A percentile compares a stretch with the other conserved stretches of the same genome.
These are phyloP conservation scores for Pycnonotus jocosus DNA, from an alignment of 2,113 vertebrate species.

Conservation along the genomic window DNA sequence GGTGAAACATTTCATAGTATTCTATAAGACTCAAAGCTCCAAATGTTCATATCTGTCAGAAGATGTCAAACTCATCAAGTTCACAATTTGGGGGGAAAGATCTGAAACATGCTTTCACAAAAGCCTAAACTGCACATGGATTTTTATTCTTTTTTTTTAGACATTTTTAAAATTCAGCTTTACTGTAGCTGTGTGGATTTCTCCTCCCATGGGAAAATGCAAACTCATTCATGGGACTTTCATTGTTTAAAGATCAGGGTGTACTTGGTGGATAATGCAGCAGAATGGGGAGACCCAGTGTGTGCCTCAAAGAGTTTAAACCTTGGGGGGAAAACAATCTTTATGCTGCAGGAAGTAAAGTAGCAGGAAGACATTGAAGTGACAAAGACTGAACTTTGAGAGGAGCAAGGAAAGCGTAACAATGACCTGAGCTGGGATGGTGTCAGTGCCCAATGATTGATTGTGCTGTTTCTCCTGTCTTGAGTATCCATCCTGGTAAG, in stretches of 20 bases:
- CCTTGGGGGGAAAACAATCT: background rate
- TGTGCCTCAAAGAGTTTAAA: background rate
- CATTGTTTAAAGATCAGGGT: background rate
- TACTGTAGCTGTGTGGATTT: background rate
- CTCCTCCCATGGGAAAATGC: background rate
- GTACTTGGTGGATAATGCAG: background rate
- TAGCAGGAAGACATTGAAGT: background rate
- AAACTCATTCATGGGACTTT: background rate
- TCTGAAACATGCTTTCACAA: background rate
- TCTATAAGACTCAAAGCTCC: background rate
- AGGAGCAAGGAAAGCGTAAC: background rate
- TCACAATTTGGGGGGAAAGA: background rate
- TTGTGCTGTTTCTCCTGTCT: background rate
- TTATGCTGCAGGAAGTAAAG: background rate
- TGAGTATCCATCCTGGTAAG: background rate
- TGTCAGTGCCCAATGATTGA: fast-evolving
- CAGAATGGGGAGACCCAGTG: background rate
- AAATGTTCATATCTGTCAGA: background rate
- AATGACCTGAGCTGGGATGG: fast-evolving
- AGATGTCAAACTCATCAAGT: background rate
- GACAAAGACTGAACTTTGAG: background rate
- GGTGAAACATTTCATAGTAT: background rate
- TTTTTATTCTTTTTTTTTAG: background rate
- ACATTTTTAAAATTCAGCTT: background rate
- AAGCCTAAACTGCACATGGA: background rate